Base-by-base conservation (phyloP, 92 coral and sea anemone species). In the Paramuricea clavata region DNA sequence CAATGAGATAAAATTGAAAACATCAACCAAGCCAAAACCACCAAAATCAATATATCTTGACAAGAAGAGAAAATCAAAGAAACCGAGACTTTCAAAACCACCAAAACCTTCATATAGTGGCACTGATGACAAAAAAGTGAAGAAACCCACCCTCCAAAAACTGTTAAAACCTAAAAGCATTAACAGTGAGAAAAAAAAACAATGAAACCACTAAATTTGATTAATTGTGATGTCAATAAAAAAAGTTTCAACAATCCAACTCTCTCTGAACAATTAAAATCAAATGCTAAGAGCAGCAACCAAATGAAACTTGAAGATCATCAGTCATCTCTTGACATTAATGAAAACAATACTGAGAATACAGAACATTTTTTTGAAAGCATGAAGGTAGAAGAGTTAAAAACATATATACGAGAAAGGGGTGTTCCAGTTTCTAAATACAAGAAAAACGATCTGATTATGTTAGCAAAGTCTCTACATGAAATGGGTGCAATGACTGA, bases 391-490 rank as follows among this genome's bases (percentile, higher is more conserved):
- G 77, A 85, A 74, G 86, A 87, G 41, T 74, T 89, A 2, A 92
- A 93, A 78, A 69, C 31, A 30, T 85, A 83, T 67, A 81, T 90
- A 80, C 84, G 76, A 74, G 79, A 70, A 19, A 87, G 90, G 85
- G 92, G 86, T 52, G 80, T 88, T 22, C 76, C 89, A 59, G 90
- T 69, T 54, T 89, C 92, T 21, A 87, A 47, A 69, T 86, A 89
- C 65, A 84, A 81, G 83, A 92, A 92, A 75, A 71, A 92, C 19
- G 85, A 89, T 62, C 89, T 89, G 50, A 77, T 92, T 27, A 84
- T 85, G 87, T 70, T 89, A 75, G 91, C 86, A 19, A 92, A 86
- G 13, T 91, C 92, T 69, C 68, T 81, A n/a, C 73, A 36, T 85
- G 68, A 27, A 23, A 91, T 91, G 92, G 78, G 88, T 80, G 90